These are phyloP conservation scores for Apogon talboti DNA, from an alignment of 2,797 vertebrate genomes.

Conservation along the genomic window DNA sequence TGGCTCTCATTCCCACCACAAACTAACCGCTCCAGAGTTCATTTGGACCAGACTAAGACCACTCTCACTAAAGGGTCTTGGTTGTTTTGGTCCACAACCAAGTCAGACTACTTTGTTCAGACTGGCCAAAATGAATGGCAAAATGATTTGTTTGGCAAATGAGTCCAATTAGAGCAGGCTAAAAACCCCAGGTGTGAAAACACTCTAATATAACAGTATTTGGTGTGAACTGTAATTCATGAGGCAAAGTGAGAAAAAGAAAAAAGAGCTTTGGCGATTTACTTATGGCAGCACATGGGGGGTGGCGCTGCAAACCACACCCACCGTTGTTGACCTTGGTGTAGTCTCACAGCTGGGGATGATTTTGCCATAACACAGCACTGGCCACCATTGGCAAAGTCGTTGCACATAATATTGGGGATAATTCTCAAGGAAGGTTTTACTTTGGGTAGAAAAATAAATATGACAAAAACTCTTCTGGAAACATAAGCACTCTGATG, in stretches of 20 bases:
- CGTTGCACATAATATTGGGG: constrained; percentile 36
- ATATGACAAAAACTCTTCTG: constrained; percentile 60
- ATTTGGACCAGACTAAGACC: no score
- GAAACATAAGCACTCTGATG: constrained; percentile 39
- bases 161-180: no score
- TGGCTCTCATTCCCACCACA: no score
- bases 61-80: no score
- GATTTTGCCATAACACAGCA: constrained; percentile 10
- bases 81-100: no score
- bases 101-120: no score
- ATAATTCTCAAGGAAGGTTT: constrained; percentile 49
- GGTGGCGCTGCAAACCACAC: constrained; percentile 24
- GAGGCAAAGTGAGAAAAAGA: constrained; percentile 37
- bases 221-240: constrained; percentile 37
- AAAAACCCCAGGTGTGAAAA: no score
- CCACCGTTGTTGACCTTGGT: constrained; percentile 24
- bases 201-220: constrained; percentile 5
- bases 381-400: constrained; percentile 32
- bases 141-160: no score
- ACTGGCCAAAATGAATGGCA: no score
- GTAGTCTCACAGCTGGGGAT: constrained; percentile 14
- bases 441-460: constrained; percentile 63
- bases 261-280: constrained; percentile 25
- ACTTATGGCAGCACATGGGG: constrained; percentile 23
- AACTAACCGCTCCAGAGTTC: no score